phyloP scores from a whole-genome alignment of 1,140 invertebrate genomes.

The Sweltsa coloradensis region DNA sequence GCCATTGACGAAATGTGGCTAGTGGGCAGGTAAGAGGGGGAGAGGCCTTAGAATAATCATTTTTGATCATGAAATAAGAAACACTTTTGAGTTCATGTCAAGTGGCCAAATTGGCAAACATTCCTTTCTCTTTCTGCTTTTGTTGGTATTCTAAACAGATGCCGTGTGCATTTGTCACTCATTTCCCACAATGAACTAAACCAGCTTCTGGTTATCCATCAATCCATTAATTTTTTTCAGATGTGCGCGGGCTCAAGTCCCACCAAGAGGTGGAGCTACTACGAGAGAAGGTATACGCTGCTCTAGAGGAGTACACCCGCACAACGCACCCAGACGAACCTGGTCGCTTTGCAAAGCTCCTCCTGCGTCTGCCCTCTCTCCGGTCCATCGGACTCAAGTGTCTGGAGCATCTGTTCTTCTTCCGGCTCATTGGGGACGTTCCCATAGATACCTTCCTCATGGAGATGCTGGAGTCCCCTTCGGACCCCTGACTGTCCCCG shows the following conservation, averaged over 20 bases:
- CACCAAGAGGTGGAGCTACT: constrained; percentile 72
- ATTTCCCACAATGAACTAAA: too few species aligned
- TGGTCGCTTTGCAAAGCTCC: constrained; percentile 85
- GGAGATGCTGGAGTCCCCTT: constrained; percentile 52
- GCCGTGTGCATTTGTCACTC: too few species aligned
- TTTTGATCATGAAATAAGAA: too few species aligned
- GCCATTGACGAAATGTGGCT: too few species aligned
- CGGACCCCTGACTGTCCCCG: too few species aligned
- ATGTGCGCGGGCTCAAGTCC: constrained; percentile 77
- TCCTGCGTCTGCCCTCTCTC: constrained; percentile 84
- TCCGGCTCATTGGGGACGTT: constrained; percentile 73
- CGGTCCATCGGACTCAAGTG: constrained; percentile 94
- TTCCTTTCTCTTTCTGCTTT: too few species aligned
- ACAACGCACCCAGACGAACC: constrained; percentile 77
- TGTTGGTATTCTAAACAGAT: too few species aligned
- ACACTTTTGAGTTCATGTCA: too few species aligned
- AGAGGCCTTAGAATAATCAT: too few species aligned
- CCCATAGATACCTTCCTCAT: constrained; percentile 56
- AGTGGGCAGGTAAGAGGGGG: too few species aligned
- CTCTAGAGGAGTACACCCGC: constrained; percentile 88
- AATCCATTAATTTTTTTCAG: constrained; percentile 35
- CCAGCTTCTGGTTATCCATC: too few species aligned
- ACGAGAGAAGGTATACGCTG: constrained; percentile 88
- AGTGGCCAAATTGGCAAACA: too few species aligned
- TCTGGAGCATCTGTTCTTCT: constrained; percentile 91